These are phyloP conservation scores for Serripes groenlandicus DNA, from an alignment of 2,888 invertebrate genomes.

Conservation along the genomic window DNA sequence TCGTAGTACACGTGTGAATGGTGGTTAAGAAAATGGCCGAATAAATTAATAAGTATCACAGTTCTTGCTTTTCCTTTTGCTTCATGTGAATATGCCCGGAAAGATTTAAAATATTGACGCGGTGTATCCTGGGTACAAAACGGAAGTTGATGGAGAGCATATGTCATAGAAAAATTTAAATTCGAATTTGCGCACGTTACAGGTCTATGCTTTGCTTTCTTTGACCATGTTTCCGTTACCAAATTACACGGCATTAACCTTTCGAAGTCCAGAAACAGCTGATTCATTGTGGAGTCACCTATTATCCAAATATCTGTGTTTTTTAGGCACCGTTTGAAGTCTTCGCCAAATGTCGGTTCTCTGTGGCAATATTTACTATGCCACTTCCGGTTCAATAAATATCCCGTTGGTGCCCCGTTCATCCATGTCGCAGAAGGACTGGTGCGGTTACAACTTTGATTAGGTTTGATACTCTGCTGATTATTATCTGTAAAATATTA, in stretches of 20 bases:
- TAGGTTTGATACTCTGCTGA: not conserved
- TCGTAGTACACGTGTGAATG: slow-evolving; percentile 55
- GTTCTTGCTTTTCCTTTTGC: slow-evolving; percentile 10
- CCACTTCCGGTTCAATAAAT: slow-evolving; percentile 13
- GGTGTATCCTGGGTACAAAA: slow-evolving; percentile 55
- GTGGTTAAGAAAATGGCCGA: slow-evolving; percentile 49
- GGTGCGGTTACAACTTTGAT: not conserved
- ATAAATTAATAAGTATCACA: slow-evolving; percentile 44
- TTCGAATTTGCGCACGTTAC: slow-evolving; percentile 39
- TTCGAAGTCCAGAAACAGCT: slow-evolving; percentile 42
- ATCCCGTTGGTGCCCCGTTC: slow-evolving; percentile 3
- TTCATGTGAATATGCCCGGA: slow-evolving; percentile 35
- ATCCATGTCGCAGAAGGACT: slow-evolving; percentile 15
- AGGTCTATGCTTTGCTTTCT: slow-evolving; percentile 55
- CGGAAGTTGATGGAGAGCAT: slow-evolving; percentile 55
- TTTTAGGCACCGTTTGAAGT: slow-evolving; percentile 25
- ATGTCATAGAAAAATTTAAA: slow-evolving; percentile 46
- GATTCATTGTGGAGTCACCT: slow-evolving; percentile 58
- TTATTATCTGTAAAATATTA: not conserved
- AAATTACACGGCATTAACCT: slow-evolving; percentile 38
- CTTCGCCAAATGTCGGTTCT: not conserved
- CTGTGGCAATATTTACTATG: not conserved
- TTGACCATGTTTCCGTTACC: slow-evolving; percentile 54
- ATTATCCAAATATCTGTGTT: slow-evolving; percentile 37
- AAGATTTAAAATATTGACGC: slow-evolving; percentile 51